A percentile compares a stretch with the other conserved stretches of the same genome.
Evolutionary conservation across 2,113 vertebrate genomes (phyloP).

Genomic region (Diadophis punctatus): DNA sequence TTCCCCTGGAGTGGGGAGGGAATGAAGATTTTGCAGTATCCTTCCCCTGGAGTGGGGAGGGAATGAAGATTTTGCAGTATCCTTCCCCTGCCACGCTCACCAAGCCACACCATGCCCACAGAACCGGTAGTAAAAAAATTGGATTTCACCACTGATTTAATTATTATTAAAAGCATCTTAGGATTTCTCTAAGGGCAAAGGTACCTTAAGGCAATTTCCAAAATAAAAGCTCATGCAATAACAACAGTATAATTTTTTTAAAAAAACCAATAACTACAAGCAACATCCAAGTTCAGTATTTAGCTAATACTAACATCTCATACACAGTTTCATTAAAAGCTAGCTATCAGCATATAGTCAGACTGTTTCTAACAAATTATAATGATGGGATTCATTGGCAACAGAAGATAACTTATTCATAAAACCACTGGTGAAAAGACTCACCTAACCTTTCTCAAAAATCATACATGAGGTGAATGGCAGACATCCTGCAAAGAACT

Average conservation of each 20-base stretch:
- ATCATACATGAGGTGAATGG: neutral
- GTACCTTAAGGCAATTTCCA: neutral
- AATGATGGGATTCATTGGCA: neutral
- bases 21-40: no score
- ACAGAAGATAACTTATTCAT: neutral
- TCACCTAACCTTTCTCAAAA: neutral
- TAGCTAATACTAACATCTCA: neutral
- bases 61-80: no score
- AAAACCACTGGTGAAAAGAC: neutral
- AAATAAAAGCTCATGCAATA: neutral
- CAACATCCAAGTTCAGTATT: neutral
- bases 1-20: no score
- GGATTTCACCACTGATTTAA: no score
- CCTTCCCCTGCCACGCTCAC: no score
- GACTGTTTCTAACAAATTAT: neutral
- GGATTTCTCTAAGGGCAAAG: neutral
- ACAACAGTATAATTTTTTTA: neutral
- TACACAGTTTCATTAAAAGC: neutral
- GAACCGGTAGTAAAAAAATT: no score
- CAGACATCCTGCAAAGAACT: neutral
- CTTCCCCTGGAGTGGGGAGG: no score
- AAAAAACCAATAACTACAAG: neutral
- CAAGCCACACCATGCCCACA: no score
- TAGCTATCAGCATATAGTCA: neutral
- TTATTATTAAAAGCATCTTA: neutral